Conservation (phyloP, 2,888 invertebrate species). For the Anaspis maculata region DNA sequence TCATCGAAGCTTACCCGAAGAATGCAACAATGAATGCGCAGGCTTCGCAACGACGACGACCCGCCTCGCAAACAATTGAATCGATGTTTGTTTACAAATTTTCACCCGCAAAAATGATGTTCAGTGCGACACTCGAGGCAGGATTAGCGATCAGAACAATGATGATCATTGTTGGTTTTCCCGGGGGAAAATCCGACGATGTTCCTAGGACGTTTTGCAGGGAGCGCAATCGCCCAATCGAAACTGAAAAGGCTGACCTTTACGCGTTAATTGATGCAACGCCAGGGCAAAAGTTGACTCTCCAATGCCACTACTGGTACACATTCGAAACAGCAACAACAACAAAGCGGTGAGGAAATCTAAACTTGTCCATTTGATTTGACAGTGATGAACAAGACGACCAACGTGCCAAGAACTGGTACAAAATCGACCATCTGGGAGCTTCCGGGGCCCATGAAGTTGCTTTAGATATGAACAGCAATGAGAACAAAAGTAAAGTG, state of each 20-base stretch:
- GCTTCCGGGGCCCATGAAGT: slow-evolving; percentile 37
- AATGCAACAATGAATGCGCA: slow-evolving; percentile 13
- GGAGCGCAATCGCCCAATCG: slow-evolving; percentile 40
- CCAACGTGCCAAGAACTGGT: slow-evolving; percentile 45
- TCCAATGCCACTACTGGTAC: slow-evolving; percentile 48
- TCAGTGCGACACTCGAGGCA: no score
- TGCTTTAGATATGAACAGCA: slow-evolving; percentile 43
- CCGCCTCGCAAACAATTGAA: slow-evolving; percentile 15
- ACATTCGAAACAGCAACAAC: no score
- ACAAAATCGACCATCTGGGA: slow-evolving; percentile 39
- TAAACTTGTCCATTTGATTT: not conserved
- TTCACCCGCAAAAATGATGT: slow-evolving; percentile 5
- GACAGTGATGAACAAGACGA: slow-evolving; percentile 38
- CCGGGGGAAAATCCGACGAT: no score
- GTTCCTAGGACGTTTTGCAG: no score
- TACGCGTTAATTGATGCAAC: slow-evolving; percentile 43
- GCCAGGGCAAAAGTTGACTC: slow-evolving; percentile 37
- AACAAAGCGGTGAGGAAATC: no score
- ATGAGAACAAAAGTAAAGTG: slow-evolving; percentile 40
- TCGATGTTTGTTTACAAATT: slow-evolving; percentile 6
- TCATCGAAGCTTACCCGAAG: no score
- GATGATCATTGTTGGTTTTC: no score
- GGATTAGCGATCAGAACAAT: no score
- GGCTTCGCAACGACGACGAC: slow-evolving; percentile 6
- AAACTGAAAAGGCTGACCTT: slow-evolving; percentile 41